Evolutionary conservation across 2,888 invertebrate species (phyloP).

Genomic region (Miltochrista miniata): DNA sequence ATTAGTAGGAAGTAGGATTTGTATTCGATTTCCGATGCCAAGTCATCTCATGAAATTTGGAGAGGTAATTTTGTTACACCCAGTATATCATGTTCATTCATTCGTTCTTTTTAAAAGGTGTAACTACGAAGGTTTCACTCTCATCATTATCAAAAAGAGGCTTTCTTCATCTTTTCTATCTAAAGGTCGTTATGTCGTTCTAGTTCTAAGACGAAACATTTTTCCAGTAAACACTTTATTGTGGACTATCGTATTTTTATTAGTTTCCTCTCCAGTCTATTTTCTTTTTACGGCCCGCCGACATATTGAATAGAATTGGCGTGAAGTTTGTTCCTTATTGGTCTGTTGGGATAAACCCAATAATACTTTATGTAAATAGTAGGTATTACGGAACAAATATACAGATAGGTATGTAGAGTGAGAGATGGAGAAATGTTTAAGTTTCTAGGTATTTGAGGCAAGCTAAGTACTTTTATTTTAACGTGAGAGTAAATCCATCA

Average conservation of each 20-base stretch:
- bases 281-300: slow-evolving; percentile 65
- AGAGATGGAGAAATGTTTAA: not conserved
- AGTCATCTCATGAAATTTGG: too few relatives aligned
- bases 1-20: too few relatives aligned
- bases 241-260: slow-evolving; percentile 60
- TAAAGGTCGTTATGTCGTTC: slow-evolving; percentile 26
- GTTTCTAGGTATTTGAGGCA: not conserved
- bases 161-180: not conserved
- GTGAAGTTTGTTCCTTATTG: slow-evolving; percentile 44
- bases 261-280: slow-evolving; percentile 58
- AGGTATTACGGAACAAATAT: too few relatives aligned
- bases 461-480: too few relatives aligned
- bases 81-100: too few relatives aligned
- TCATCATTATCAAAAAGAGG: too few relatives aligned
- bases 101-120: too few relatives aligned
- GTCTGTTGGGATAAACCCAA: slow-evolving; percentile 18
- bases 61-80: too few relatives aligned
- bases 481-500: too few relatives aligned
- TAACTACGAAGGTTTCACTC: too few relatives aligned
- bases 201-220: slow-evolving; percentile 34
- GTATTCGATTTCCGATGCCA: too few relatives aligned
- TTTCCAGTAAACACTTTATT: slow-evolving; percentile 49
- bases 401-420: too few relatives aligned
- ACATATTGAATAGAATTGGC: slow-evolving; percentile 76
- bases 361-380: not conserved